Evolutionary conservation across 1,140 invertebrate genomes (phyloP).

Genomic region (Planococcus citri): DNA sequence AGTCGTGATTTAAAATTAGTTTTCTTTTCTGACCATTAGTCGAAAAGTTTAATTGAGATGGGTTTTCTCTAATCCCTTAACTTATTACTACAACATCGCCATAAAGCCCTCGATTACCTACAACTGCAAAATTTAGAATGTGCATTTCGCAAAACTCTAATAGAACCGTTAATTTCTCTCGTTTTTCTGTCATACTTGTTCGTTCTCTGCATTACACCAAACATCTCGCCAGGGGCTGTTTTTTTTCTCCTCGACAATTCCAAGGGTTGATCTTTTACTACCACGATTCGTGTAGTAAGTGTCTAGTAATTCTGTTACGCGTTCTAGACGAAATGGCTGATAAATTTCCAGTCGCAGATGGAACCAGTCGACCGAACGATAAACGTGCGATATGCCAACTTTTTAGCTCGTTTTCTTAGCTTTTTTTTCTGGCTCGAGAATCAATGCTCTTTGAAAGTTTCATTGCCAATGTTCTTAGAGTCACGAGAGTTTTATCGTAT

Average conservation of each 20-base stretch:
- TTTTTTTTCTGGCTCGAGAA: too few species aligned
- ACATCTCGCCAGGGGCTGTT: neutral
- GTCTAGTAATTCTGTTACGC: neutral
- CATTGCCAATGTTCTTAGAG: too few species aligned
- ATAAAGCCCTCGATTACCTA: neutral
- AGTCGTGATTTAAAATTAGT: neutral
- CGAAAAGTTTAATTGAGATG: slow-evolving; percentile 15
- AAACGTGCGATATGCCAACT: neutral
- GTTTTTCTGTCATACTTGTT: neutral
- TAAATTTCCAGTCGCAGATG: neutral
- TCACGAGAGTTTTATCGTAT: too few species aligned
- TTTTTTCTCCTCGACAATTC: neutral
- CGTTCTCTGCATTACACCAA: too few species aligned
- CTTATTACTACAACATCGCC: neutral
- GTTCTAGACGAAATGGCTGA: neutral
- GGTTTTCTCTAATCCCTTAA: slow-evolving; percentile 18
- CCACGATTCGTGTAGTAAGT: too few species aligned
- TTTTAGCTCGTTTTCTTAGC: too few species aligned
- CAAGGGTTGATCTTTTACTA: too few species aligned
- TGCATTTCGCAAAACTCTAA: neutral
- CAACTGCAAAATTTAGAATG: neutral
- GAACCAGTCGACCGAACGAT: neutral
- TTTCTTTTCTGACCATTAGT: slow-evolving; percentile 8
- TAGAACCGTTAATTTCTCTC: neutral
- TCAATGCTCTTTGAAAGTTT: too few species aligned